Conservation (phyloP, 2,113 vertebrate genomes). For the Otocyon megalotis region DNA sequence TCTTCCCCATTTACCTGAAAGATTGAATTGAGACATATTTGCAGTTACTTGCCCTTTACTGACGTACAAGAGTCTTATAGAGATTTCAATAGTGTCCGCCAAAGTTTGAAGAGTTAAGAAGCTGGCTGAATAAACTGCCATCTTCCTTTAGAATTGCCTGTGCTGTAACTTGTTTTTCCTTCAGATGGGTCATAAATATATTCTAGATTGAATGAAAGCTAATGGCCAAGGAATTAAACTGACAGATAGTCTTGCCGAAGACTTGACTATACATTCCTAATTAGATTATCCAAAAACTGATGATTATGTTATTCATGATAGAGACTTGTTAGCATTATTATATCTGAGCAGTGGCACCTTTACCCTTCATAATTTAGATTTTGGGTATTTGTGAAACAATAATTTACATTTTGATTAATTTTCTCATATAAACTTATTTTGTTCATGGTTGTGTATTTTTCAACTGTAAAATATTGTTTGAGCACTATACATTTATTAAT, state of each 20-base stretch:
- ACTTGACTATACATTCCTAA: neutral
- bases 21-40: slow-evolving; percentile 70
- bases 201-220: slow-evolving; percentile 63
- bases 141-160: slow-evolving; percentile 1
- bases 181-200: slow-evolving; percentile 73
- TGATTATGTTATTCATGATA: neutral
- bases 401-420: neutral
- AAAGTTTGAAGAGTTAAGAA: slow-evolving; percentile 69
- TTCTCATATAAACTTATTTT: neutral
- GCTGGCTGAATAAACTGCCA: slow-evolving; percentile 46
- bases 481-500: neutral
- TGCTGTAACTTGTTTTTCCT: neutral
- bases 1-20: neutral
- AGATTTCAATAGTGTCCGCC: slow-evolving; percentile 44
- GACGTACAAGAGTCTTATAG: slow-evolving; percentile 63
- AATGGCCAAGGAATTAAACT: slow-evolving; percentile 22
- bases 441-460: neutral
- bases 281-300: neutral
- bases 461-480: neutral
- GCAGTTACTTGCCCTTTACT: slow-evolving; percentile 52
- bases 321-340: neutral
- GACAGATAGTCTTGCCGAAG: neutral
- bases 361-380: neutral
- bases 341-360: neutral
- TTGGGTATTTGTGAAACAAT: neutral